phyloP scores from a whole-genome alignment of 2,888 invertebrate genomes.

The Papilio gigon region DNA sequence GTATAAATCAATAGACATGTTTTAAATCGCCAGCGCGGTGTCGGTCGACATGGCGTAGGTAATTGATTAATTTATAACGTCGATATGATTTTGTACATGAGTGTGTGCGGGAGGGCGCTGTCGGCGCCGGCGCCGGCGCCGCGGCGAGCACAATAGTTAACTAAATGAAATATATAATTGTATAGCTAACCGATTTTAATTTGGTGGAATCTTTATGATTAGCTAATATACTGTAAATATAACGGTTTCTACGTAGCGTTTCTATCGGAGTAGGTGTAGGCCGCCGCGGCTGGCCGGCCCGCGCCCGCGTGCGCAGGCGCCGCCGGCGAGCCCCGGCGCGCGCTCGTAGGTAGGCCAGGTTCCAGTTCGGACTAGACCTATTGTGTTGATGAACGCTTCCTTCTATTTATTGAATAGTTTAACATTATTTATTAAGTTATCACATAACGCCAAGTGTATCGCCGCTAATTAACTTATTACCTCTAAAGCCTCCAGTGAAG shows the following conservation, averaged over 20 bases:
- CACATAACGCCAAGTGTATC: conserved; percentile 45
- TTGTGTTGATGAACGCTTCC: conserved; percentile 54
- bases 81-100: no score
- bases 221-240: conserved; percentile 72
- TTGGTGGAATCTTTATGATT: conserved; percentile 61
- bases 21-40: no score
- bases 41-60: no score
- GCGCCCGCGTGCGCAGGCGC: no score
- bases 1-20: no score
- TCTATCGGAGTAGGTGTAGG: conserved; percentile 75
- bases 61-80: no score
- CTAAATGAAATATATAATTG: conserved; percentile 48
- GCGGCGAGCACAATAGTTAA: conserved; percentile 46
- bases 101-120: no score
- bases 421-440: conserved; percentile 71
- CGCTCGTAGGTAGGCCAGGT: conserved; percentile 81
- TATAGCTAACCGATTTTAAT: conserved; percentile 52
- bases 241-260: conserved; percentile 67
- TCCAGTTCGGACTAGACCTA: conserved; percentile 50
- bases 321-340: no score
- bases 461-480: conserved; percentile 14
- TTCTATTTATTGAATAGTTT: conserved; percentile 73
- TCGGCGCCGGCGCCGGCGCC: no score
- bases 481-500: conserved; percentile 53
- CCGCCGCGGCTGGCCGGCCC: no score